Evolutionary conservation across 64 coral and sea anemone genomes (phyloP).

Genomic region (Trachythela sp.): DNA sequence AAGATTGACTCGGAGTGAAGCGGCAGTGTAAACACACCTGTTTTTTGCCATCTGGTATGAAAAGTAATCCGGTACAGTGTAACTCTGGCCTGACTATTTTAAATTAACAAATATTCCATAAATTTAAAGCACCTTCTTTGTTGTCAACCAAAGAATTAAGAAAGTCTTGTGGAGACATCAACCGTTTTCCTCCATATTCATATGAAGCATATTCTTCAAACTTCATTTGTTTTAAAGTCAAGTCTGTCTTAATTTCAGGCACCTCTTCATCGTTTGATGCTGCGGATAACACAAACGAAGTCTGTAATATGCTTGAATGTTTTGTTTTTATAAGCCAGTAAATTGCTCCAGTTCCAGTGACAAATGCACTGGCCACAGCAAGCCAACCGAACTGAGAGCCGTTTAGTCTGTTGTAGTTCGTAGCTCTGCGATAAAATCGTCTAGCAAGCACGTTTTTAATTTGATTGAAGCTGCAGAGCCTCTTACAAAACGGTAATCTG

Average conservation of each 20-base stretch:
- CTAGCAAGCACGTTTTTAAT: neutral
- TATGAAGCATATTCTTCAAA: slow-evolving; percentile 17
- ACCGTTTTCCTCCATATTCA: neutral
- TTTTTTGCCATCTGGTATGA: no score
- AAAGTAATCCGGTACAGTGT: no score
- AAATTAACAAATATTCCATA: no score
- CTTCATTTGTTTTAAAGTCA: slow-evolving; percentile 1
- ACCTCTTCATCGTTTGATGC: neutral
- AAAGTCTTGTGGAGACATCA: slow-evolving; percentile 16
- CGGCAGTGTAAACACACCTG: no score
- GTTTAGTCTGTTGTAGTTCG: neutral
- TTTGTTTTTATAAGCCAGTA: neutral
- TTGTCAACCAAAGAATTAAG: slow-evolving; percentile 8
- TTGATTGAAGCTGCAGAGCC: neutral
- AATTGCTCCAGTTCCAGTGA: neutral
- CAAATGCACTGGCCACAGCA: neutral
- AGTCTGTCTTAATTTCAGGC: neutral
- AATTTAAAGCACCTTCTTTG: neutral
- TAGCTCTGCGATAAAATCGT: neutral
- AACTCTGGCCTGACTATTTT: no score
- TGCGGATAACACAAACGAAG: neutral
- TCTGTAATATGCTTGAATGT: neutral
- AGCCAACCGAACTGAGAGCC: neutral
- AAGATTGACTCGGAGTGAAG: no score
- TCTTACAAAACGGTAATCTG: neutral